Evolutionary conservation across 1,140 invertebrate genomes (phyloP), one percentile per base, ranked within the genome.

Genomic region (Drosophila bifasciata): DNA sequence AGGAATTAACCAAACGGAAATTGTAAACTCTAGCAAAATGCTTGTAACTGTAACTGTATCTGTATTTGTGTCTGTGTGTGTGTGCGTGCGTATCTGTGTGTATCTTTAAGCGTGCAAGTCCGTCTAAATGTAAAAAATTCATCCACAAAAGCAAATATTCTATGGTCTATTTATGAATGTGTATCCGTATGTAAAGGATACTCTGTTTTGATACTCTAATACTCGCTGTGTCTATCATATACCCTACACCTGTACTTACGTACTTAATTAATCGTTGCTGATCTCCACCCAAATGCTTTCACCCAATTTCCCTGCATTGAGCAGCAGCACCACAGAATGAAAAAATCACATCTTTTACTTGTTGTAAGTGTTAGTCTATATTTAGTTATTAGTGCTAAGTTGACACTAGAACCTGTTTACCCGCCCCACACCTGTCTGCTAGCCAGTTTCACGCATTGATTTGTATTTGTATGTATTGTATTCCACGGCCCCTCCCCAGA

Each of bases 121-220:
- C 60, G 67, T 75, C 44, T 61, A 71, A 62, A 57, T 72, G 67
- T 50, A 5, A 41, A 70, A 56, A 79, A 53, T 46, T 45, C 61
- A 25, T 59, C 71, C 71, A 67, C 56, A 52, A 32, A 56, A 48
- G 57, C 63, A 69, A 70, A 57, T 61, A 71, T 32, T 36, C 52
- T 13, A 53, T 70, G 48, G 53, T 61, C 23, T 51, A 25, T 25
- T 25, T 25, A 58, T 44, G 7, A 23, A 11, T 52, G 21, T 67
- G 56, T 59, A 11, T 23, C 11, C 43, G 36, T 57, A 16, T 40
- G 32, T 36, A 4, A 36, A 13, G 32, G 32, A 36, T 36, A 36
- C 40, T 71, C 58, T 53, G 49, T 86, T 86, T 86, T 86, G 83
- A 88, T 86, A 86, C 81, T 85, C 83, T 48, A 25, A 62, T 71